Base-by-base conservation (phyloP, 2,888 invertebrate species). In the Stratiomys singularior region DNA sequence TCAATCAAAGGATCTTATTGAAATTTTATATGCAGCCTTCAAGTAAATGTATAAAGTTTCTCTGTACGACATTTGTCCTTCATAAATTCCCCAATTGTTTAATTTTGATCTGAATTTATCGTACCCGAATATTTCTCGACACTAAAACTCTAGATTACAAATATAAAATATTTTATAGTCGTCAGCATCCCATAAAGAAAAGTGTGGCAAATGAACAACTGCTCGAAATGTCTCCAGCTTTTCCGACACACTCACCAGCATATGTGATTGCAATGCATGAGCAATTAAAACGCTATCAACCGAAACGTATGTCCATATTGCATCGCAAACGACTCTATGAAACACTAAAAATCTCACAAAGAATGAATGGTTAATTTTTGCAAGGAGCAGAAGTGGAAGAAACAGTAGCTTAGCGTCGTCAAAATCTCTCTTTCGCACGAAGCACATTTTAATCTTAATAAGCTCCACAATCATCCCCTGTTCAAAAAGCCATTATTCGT, bases 371-470 rank as follows among this genome's bases (percentile, higher is more conserved):
- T 74, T 74, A 74, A 74, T 74, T 74, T 74, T 30, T 21, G 37
- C 52, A 37, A n/a, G 30, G 25, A 30, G 23, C 9, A 69, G 30
- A 37, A 37, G 37, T 15, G 47, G 69, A 69, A 69, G 47, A 46
- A 74, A 27, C 74, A 72, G 72, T 28, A 47, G 66, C 44, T 69
- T 30, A 69, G 56, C 28, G 56, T 64, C 37, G 30, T 58, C 30
- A 76, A 79, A 79, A 67, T 78, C 78, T 79, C 76, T 78, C 72
- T 52, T 52, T 52, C 77, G 66, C 46, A 69, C 69, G 69, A 25
- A 74, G 74, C 74, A 69, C 69, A 74, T 74, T 76, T 79, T 79
- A 78, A 79, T 79, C 79, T 79, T 79, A 79, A 79, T 79, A 79
- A 78, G 78, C 78, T 72, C 67, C 74, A 76, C 78, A 79, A 79